Conservation (phyloP, 2,113 vertebrate species). For the Zapus hudsonius region DNA sequence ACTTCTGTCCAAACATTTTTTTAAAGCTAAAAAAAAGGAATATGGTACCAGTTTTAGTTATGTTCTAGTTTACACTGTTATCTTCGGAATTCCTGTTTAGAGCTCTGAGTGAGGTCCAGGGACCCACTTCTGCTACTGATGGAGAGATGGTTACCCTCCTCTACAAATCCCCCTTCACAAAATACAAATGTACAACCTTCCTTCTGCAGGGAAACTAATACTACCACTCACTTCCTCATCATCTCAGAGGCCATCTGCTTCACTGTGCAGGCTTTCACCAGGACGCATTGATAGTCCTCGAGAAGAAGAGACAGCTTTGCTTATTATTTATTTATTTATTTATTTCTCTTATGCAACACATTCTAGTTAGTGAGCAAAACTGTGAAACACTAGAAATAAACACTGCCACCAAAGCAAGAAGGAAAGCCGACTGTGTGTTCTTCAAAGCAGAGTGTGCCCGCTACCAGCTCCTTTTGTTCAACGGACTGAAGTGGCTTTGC, state of each 20-base stretch:
- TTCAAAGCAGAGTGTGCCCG: not conserved
- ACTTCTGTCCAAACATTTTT: slow-evolving; percentile 33
- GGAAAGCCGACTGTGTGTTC: not conserved
- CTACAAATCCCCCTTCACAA: not conserved
- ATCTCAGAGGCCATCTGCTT: not conserved
- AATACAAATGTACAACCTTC: not conserved
- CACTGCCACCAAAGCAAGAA: slow-evolving; percentile 34
- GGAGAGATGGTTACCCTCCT: not conserved
- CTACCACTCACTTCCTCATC: not conserved
- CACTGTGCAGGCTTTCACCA: not conserved
- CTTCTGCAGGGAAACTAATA: not conserved
- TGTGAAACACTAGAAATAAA: slow-evolving; percentile 20
- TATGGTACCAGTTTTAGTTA: not conserved
- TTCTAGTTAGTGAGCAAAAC: slow-evolving; percentile 33
- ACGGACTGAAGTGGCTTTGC: not conserved
- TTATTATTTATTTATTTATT: not conserved
- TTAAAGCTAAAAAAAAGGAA: slow-evolving; percentile 33
- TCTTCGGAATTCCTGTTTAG: not conserved
- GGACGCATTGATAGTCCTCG: not conserved
- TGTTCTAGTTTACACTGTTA: slow-evolving; percentile 35
- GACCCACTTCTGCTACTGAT: not conserved
- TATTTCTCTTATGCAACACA: slow-evolving; percentile 6
- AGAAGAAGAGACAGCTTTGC: not conserved
- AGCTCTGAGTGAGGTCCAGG: not conserved
- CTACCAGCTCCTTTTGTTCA: not conserved